Percentiles rank a stretch among this genome's conserved stretches.
Evolutionary conservation across 2,888 invertebrate species (phyloP).

Genomic region (Pinctada fucata): DNA sequence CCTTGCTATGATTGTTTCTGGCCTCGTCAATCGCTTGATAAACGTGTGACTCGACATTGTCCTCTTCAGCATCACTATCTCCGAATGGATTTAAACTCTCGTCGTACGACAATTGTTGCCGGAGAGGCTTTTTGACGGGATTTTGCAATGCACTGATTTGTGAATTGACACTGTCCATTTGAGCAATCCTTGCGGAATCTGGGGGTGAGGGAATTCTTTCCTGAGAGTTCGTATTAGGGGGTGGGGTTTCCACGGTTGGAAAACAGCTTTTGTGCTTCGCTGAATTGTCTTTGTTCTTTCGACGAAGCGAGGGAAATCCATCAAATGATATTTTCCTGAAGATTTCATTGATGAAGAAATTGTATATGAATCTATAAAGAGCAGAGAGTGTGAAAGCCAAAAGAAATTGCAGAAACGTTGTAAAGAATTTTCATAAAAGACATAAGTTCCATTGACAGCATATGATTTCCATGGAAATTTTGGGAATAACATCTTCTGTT

Average conservation of each 20-base stretch:
- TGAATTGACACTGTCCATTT: background rate
- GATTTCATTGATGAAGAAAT: conserved; percentile 2
- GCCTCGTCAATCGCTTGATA: conserved; percentile 28
- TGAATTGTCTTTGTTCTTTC: conserved; percentile 14
- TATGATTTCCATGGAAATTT: no score
- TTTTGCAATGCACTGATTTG: background rate
- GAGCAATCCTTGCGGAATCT: background rate
- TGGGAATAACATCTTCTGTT: no score
- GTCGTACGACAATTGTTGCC: conserved; percentile 48
- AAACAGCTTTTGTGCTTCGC: conserved; percentile 4
- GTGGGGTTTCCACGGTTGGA: background rate
- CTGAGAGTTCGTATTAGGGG: background rate
- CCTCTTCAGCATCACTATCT: conserved; percentile 48
- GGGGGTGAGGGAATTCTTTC: background rate
- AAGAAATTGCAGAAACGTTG: no score
- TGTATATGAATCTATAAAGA: conserved; percentile 1
- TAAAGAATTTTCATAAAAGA: no score
- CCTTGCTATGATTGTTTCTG: background rate
- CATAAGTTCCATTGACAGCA: no score
- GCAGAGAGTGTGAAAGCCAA: background rate
- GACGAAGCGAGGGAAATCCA: conserved; percentile 19
- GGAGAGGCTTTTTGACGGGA: background rate
- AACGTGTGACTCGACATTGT: conserved; percentile 25
- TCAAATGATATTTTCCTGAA: conserved; percentile 29
- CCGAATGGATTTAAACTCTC: conserved; percentile 76